phyloP scores from a whole-genome alignment of 2,113 vertebrate genomes.

The Hirundichthys speculiger region DNA sequence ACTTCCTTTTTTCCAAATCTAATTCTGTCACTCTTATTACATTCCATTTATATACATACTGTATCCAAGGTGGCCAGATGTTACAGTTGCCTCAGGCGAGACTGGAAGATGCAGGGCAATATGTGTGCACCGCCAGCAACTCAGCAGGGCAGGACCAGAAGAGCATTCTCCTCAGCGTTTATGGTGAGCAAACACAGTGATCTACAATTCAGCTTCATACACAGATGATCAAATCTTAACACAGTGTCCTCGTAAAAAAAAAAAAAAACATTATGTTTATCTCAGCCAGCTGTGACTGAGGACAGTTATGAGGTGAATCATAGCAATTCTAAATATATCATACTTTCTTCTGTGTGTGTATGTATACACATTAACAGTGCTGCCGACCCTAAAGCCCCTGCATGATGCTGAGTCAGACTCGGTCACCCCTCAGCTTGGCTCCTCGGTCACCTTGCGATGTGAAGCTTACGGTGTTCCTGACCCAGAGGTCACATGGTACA shows the following conservation, averaged over 20 bases:
- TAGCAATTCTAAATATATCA: conserved; percentile 33
- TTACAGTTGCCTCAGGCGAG: conserved; percentile 82
- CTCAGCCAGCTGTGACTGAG: conserved; percentile 52
- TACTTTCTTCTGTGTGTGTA: conserved; percentile 9
- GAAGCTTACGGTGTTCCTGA: conserved; percentile 78
- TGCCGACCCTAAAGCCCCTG: conserved; percentile 79
- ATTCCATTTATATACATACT: conserved; percentile 4
- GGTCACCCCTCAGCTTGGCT: conserved; percentile 77
- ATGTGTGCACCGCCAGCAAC: conserved; percentile 85
- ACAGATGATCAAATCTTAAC: conserved; percentile 58
- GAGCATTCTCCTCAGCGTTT: conserved; percentile 83
- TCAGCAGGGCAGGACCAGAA: conserved; percentile 85
- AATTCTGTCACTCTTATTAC: conserved; percentile 11
- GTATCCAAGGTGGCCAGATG: conserved; percentile 82
- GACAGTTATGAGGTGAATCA: conserved; percentile 43
- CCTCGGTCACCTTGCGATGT: conserved; percentile 79
- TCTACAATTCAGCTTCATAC: conserved; percentile 34
- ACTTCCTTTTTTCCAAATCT: conserved; percentile 13
- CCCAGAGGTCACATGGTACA: conserved; percentile 86
- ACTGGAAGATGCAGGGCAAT: conserved; percentile 83
- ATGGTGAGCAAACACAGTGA: conserved; percentile 74
- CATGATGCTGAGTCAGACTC: conserved; percentile 64
- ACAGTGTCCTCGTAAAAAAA: conserved; percentile 7
- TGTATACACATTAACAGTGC: conserved; percentile 68
- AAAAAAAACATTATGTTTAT: conserved; percentile 50